Conservation (phyloP, 2,888 invertebrate species). For the Hofmannophila pseudospretella region DNA sequence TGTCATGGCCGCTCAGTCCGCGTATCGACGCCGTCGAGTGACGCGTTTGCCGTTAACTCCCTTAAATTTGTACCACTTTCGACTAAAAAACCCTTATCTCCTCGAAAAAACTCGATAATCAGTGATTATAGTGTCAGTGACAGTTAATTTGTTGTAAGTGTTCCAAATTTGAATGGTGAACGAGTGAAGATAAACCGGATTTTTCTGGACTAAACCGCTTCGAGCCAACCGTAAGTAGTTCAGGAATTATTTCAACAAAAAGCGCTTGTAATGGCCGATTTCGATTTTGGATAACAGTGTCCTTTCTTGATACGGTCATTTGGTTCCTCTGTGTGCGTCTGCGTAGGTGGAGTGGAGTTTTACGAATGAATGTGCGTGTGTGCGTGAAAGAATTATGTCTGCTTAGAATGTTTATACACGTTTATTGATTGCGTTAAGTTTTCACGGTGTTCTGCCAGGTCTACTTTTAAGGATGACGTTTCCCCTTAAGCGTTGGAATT, state of each 20-base stretch:
- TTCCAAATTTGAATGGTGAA: not conserved
- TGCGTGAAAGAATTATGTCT: constrained; percentile 35
- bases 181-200: constrained; percentile 36
- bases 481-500: constrained; percentile 16
- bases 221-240: constrained; percentile 48
- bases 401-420: constrained; percentile 39
- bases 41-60: constrained; percentile 32
- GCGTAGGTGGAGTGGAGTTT: not conserved
- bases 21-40: constrained; percentile 64
- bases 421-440: constrained; percentile 52
- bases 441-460: constrained; percentile 17
- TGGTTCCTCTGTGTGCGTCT: constrained; percentile 8
- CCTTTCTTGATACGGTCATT: constrained; percentile 9
- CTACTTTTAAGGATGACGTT: not conserved
- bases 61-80: constrained; percentile 8
- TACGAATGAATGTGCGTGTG: constrained; percentile 10
- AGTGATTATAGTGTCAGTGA: constrained; percentile 26
- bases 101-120: not conserved
- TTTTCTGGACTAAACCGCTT: constrained; percentile 40
- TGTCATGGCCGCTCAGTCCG: constrained; percentile 70
- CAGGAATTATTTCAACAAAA: constrained; percentile 19
- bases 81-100: constrained; percentile 11
- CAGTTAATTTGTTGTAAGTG: constrained; percentile 25
- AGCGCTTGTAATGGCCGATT: constrained; percentile 13
- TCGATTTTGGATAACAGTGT: constrained; percentile 10